Base-by-base conservation (phyloP, 2,113 vertebrate species). In the Athene noctua region DNA sequence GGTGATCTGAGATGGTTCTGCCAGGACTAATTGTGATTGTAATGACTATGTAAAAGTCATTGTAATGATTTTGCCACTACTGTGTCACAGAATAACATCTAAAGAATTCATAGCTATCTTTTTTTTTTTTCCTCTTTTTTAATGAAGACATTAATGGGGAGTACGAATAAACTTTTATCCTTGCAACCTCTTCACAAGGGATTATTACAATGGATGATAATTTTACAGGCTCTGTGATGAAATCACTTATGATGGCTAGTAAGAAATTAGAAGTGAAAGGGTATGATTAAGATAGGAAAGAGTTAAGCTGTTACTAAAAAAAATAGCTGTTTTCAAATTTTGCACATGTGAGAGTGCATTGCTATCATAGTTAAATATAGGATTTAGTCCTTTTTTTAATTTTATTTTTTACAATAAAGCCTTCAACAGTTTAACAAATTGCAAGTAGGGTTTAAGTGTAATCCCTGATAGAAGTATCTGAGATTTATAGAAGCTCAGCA, bases 281-380 rank as follows among this genome's bases (percentile, higher is more conserved):
- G 2, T 71, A 51, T 58, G 25, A 42, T 27, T 46, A 81, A 78
- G 29, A 18, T 27, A 55, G 6, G 20, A 78, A 82, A 44, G 13
- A 47, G 18, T 55, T 77, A 70, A 51, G 30, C 32, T 61, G 63
- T 62, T 81, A 15, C 26, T 23, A 57, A 18, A 7, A 88, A 80
- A 66, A 16, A 22, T 2, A 38, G 8, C 13, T 67, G 1, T 55
- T 57, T 77, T 9, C 32, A 32, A 77, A 1, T 51, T 86, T 72
- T 86, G 15, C 32, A 32, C 36, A 38, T 0, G 0, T 26, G 26
- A 63, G 9, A 86, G 7, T 1, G 7, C 9, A 21, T 58, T 80
- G 4, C 9, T 78, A 5, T 51, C 9, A 26, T 5, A 58, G 9
- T 74, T 21, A 57, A 95, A 74, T 0, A 63, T 11, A 47, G 3